Evolutionary conservation across 1,140 invertebrate species (phyloP).

Genomic region (Macrosteles quadrilineatus): DNA sequence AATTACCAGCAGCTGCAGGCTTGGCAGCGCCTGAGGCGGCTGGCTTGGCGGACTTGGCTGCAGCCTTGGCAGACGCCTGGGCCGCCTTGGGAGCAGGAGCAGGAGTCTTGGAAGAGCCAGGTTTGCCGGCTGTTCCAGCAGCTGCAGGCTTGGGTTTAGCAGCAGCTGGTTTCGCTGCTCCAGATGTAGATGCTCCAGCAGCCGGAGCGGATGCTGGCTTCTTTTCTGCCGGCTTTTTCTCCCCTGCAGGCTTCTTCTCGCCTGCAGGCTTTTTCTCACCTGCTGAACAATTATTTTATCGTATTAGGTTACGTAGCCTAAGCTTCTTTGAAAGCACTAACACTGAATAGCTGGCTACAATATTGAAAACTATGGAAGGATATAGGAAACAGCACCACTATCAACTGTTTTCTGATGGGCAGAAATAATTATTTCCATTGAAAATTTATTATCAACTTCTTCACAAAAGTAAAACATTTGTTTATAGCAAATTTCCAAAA

Average conservation of each 20-base stretch:
- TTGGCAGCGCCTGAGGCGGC: constrained; percentile 50
- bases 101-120: constrained; percentile 40
- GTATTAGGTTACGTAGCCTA: not conserved
- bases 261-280: constrained; percentile 48
- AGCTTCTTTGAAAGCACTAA: not conserved
- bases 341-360: not conserved
- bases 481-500: too few relatives aligned
- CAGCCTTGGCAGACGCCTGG: constrained; percentile 42
- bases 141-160: constrained; percentile 48
- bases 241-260: constrained; percentile 45
- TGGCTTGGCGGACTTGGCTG: constrained; percentile 42
- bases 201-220: constrained; percentile 53
- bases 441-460: not conserved
- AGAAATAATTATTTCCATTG: not conserved
- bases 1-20: constrained; percentile 52
- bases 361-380: not conserved
- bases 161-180: constrained; percentile 41
- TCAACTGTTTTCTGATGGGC: not conserved
- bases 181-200: constrained; percentile 42
- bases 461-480: too few relatives aligned
- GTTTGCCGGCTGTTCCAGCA: constrained; percentile 44
- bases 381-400: not conserved
- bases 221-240: constrained; percentile 52
- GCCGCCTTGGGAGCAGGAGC: constrained; percentile 41
- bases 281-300: constrained; percentile 41